A percentile compares a stretch with the other conserved stretches of the same genome.
Evolutionary conservation across 2,888 invertebrate species (phyloP).

Genomic region (Keiferia lycopersicella): DNA sequence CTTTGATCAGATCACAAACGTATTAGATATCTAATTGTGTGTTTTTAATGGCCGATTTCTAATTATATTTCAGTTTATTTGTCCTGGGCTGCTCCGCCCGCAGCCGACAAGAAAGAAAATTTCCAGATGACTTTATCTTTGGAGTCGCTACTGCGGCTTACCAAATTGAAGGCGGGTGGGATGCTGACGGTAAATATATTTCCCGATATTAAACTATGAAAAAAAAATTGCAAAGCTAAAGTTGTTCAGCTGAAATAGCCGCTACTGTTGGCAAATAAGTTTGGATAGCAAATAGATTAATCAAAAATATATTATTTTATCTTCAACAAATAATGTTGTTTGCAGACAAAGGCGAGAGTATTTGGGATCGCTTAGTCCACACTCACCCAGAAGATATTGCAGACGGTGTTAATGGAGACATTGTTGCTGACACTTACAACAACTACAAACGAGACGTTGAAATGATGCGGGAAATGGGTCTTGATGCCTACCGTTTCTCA

Average conservation of each 20-base stretch:
- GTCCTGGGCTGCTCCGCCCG: conserved; percentile 27
- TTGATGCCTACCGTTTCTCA: conserved; percentile 76
- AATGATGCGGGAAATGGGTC: conserved; percentile 60
- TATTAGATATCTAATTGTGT: no score
- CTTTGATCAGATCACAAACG: no score
- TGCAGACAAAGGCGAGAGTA: conserved; percentile 46
- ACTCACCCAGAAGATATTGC: conserved; percentile 38
- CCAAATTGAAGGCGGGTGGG: conserved; percentile 44
- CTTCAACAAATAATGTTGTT: not conserved
- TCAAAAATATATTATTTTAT: no score
- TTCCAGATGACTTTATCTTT: conserved; percentile 59
- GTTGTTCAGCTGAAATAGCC: no score
- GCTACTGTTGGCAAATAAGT: no score
- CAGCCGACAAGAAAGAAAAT: conserved; percentile 37
- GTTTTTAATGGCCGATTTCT: no score
- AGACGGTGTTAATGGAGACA: conserved; percentile 68
- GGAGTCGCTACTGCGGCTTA: conserved; percentile 61
- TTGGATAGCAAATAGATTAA: no score
- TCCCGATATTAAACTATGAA: no score
- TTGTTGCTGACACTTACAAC: conserved; percentile 80
- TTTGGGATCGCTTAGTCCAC: conserved; percentile 49
- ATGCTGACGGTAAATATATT: conserved; percentile 31
- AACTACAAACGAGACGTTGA: conserved; percentile 77
- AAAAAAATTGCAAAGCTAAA: no score
- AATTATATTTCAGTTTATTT: conserved; percentile 32